A percentile compares a stretch with the other conserved stretches of the same genome.
Conservation (phyloP, 2,113 vertebrate species). For the Chaetorhynchus papuensis region DNA sequence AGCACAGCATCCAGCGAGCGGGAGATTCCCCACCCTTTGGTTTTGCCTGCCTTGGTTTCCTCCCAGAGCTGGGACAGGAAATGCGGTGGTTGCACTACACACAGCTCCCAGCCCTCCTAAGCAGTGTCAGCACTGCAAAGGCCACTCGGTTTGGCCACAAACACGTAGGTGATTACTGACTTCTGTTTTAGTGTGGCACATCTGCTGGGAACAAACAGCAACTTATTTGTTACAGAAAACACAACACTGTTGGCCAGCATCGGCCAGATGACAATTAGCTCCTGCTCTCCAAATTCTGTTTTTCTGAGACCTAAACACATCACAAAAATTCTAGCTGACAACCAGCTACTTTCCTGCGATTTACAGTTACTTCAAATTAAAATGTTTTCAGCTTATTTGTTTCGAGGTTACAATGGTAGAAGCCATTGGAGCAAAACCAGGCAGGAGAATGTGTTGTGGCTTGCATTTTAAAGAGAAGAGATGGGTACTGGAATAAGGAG, state of each 20-base stretch:
- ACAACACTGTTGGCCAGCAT: fast-evolving
- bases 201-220: background rate
- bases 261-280: background rate
- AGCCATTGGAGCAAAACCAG: background rate
- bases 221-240: background rate
- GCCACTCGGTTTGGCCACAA: background rate
- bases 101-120: background rate
- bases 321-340: background rate
- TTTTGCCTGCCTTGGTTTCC: background rate
- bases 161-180: background rate
- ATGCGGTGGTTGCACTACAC: background rate
- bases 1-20: fast-evolving
- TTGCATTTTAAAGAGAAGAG: background rate
- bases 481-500: background rate
- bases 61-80: conserved; percentile 30
- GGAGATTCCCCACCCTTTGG: conserved; percentile 13
- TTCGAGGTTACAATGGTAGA: background rate
- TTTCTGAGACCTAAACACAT: background rate
- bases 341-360: background rate
- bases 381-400: background rate
- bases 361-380: background rate
- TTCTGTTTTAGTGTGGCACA: background rate
- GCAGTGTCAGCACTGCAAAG: background rate
- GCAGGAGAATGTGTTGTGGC: background rate
- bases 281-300: background rate